Conservation (phyloP, 2,113 vertebrate species). For the Heterotis niloticus region DNA sequence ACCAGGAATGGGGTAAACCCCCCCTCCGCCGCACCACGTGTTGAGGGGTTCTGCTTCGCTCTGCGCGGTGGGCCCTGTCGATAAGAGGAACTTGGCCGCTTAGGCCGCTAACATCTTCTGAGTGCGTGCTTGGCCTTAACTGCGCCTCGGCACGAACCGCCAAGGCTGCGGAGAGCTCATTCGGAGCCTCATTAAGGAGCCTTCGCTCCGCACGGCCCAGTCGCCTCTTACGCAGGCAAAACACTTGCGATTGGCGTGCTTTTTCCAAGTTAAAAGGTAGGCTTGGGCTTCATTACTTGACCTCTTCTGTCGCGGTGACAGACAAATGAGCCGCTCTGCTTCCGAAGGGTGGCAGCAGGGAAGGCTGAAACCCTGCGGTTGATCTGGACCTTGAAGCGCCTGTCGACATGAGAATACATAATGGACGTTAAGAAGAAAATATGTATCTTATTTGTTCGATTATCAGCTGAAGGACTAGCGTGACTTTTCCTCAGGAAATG, state of each 20-base stretch:
- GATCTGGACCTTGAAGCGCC: neutral
- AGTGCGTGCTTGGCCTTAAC: constrained; percentile 30
- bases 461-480: too few relatives aligned
- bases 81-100: constrained; percentile 26
- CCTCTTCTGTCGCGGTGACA: neutral
- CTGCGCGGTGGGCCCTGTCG: too few relatives aligned
- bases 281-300: neutral
- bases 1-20: neutral
- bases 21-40: neutral
- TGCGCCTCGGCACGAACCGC: constrained; percentile 25
- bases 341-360: neutral
- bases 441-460: too few relatives aligned
- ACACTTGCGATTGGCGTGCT: constrained; percentile 13
- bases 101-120: constrained; percentile 23
- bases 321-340: neutral
- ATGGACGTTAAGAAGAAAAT: too few relatives aligned
- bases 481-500: too few relatives aligned
- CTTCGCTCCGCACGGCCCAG: constrained; percentile 12
- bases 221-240: constrained; percentile 9
- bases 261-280: constrained; percentile 9
- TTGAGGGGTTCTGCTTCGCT: too few relatives aligned
- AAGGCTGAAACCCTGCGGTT: neutral
- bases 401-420: too few relatives aligned
- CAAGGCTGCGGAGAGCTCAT: constrained; percentile 25
- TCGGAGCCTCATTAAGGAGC: constrained; percentile 23